A percentile compares a stretch with the other conserved stretches of the same genome.
phyloP scores from a whole-genome alignment of 1,140 invertebrate species.

The Lasaia peninsularis region DNA sequence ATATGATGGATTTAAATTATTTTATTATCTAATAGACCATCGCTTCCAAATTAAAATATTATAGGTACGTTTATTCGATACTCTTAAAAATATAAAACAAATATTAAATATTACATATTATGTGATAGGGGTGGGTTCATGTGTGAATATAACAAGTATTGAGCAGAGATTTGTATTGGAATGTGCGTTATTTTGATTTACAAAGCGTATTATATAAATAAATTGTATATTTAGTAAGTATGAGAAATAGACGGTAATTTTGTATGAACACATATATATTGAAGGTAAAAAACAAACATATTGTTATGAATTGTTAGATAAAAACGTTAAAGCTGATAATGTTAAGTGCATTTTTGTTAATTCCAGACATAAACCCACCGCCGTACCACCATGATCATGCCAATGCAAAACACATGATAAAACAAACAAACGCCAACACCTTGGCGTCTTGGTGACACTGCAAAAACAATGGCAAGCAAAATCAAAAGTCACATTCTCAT shows the following conservation, averaged over 20 bases:
- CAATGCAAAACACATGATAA: slow-evolving; percentile 39
- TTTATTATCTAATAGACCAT: slow-evolving; percentile 3
- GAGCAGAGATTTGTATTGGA: slow-evolving; percentile 59
- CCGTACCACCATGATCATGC: slow-evolving; percentile 59
- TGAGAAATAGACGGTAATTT: slow-evolving; percentile 6
- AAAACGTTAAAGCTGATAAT: background rate
- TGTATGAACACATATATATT: background rate
- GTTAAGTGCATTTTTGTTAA: slow-evolving; percentile 35
- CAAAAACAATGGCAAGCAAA: slow-evolving; percentile 31
- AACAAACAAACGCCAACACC: slow-evolving; percentile 25
- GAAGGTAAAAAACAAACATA: background rate
- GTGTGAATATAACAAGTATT: slow-evolving; percentile 33
- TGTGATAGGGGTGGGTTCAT: slow-evolving; percentile 66
- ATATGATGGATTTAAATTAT: background rate
- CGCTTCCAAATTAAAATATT: slow-evolving; percentile 1
- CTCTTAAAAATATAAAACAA: slow-evolving; percentile 30
- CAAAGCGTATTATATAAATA: background rate
- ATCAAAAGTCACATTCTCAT: slow-evolving; percentile 12
- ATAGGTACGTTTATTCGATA: slow-evolving; percentile 8
- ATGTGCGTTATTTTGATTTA: slow-evolving; percentile 13
- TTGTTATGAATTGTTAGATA: background rate
- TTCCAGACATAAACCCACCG: slow-evolving; percentile 70
- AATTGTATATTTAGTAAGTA: background rate
- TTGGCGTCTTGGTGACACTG: slow-evolving; percentile 13
- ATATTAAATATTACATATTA: slow-evolving; percentile 29